Conservation (phyloP, 2,797 vertebrate species). For the Pelobates cultripes region DNA sequence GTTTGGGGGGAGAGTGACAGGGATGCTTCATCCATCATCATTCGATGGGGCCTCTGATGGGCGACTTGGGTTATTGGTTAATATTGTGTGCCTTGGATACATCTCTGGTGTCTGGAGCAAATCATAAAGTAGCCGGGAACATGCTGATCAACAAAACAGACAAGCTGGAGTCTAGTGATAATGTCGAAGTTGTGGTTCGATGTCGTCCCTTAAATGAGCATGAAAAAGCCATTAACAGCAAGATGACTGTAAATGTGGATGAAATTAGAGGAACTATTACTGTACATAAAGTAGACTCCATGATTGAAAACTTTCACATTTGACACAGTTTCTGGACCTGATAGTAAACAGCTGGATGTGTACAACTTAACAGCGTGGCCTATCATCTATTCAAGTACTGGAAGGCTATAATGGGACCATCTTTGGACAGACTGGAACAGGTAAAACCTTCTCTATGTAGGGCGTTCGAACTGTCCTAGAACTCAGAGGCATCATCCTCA, state of each 20-base stretch:
- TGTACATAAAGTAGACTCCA: constrained; percentile 89
- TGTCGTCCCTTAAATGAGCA: constrained; percentile 95
- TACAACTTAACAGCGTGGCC: constrained; percentile 97
- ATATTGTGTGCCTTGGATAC: too few species aligned
- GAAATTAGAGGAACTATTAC: constrained; percentile 95
- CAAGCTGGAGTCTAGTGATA: constrained; percentile 87
- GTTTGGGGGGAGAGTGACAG: too few species aligned
- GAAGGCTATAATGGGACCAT: constrained; percentile 91
- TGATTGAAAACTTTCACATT: constrained; percentile 94
- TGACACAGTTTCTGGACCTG: constrained; percentile 94
- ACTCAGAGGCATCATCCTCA: constrained; percentile 96
- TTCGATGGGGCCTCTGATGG: too few species aligned
- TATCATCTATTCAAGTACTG: constrained; percentile 91
- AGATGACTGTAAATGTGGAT: constrained; percentile 87
- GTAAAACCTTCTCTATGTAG: constrained; percentile 99
- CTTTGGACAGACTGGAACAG: constrained; percentile 92
- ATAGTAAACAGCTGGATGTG: constrained; percentile 97
- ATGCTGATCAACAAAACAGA: constrained; percentile 81
- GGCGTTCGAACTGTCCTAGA: constrained; percentile 94
- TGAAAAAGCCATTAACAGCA: constrained; percentile 87
- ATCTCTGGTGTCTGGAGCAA: too few species aligned
- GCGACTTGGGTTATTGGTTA: too few species aligned
- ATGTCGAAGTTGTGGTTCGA: constrained; percentile 96
- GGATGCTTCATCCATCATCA: too few species aligned
- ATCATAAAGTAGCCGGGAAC: too few species aligned